These are phyloP conservation scores for Drosophila hamatofila DNA, from an alignment of 2,888 invertebrate species.

Conservation along the genomic window DNA sequence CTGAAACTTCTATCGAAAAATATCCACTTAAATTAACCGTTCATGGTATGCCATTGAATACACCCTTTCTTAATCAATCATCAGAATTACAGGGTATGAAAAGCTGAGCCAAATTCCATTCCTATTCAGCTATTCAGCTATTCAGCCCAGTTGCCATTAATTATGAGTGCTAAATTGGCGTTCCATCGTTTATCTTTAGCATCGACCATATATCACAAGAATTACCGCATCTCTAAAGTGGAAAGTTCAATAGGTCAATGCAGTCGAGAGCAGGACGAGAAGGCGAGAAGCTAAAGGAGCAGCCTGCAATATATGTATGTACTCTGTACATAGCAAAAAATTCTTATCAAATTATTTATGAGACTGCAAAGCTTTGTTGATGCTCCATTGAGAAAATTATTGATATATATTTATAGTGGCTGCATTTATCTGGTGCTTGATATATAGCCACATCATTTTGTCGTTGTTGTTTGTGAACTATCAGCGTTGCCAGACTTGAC, in stretches of 20 bases:
- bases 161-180: slow-evolving; percentile 57
- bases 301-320: neutral
- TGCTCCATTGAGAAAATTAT: slow-evolving; percentile 18
- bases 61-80: no score
- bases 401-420: slow-evolving; percentile 11
- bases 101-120: neutral
- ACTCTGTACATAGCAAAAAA: neutral
- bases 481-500: slow-evolving; percentile 21
- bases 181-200: slow-evolving; percentile 41
- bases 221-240: slow-evolving; percentile 31
- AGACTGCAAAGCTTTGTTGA: slow-evolving; percentile 43
- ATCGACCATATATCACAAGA: slow-evolving; percentile 38
- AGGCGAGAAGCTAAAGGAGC: neutral
- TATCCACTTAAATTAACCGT: neutral
- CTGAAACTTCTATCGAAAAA: neutral
- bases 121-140: neutral
- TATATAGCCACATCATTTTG: slow-evolving; percentile 15
- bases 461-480: slow-evolving; percentile 10
- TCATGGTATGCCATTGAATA: neutral
- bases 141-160: slow-evolving; percentile 58
- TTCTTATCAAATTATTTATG: slow-evolving; percentile 42
- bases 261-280: neutral
- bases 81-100: neutral
- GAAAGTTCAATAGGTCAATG: slow-evolving; percentile 21
- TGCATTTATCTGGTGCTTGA: slow-evolving; percentile 18